A percentile compares a stretch with the other conserved stretches of the same genome.
Conservation (phyloP, 2,113 vertebrate genomes). For the Psephotus haematonotus region DNA sequence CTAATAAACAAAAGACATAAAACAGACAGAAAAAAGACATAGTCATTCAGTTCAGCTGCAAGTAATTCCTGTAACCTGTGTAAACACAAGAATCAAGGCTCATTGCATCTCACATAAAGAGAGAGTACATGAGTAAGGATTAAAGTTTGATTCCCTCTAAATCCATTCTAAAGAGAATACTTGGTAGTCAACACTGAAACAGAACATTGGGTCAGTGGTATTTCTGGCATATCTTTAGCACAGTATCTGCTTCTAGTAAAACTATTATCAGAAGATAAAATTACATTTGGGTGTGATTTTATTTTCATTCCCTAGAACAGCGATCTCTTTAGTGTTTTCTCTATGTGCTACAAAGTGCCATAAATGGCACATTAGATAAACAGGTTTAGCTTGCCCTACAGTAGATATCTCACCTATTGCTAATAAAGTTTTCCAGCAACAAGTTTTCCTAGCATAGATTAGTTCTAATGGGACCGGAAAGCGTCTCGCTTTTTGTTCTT, state of each 20-base stretch:
- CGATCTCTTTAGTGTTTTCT: neutral
- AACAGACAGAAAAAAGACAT: neutral
- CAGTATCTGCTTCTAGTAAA: neutral
- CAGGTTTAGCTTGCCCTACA: neutral
- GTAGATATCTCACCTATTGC: neutral
- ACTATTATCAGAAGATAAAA: neutral
- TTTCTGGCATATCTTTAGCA: neutral
- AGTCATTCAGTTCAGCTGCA: neutral
- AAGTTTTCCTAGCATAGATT: neutral
- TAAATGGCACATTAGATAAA: neutral
- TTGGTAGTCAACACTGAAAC: neutral
- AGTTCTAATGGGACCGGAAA: neutral
- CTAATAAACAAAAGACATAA: neutral
- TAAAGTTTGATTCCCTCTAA: neutral
- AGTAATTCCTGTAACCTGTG: neutral
- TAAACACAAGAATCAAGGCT: neutral
- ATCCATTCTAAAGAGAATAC: neutral
- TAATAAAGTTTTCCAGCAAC: neutral
- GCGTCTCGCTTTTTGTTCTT: neutral
- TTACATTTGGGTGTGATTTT: neutral
- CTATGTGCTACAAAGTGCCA: neutral
- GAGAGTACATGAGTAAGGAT: neutral
- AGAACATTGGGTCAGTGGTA: neutral
- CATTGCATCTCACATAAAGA: fast-evolving
- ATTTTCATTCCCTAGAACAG: neutral